Conservation (phyloP, 2,797 vertebrate species). For the Eleutherodactylus coqui region DNA sequence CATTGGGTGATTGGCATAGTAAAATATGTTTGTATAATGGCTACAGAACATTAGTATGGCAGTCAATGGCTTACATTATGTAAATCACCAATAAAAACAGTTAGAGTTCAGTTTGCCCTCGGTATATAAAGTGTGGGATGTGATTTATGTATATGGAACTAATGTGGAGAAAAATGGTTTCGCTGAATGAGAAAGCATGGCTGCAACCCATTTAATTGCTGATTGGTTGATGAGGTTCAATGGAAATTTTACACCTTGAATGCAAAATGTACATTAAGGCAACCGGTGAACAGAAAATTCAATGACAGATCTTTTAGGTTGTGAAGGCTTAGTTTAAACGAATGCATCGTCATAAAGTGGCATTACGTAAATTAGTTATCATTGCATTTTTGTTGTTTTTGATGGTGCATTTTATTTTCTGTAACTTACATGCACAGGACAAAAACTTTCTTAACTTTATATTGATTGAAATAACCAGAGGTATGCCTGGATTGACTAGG, state of each 20-base stretch:
- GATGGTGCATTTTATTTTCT: too few relatives aligned
- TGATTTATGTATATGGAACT: conserved; percentile 27
- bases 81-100: conserved; percentile 47
- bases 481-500: too few relatives aligned
- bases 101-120: conserved; percentile 15
- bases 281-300: neutral
- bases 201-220: neutral
- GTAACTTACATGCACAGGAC: too few relatives aligned
- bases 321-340: neutral
- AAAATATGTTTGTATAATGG: conserved; percentile 45
- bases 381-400: too few relatives aligned
- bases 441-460: too few relatives aligned
- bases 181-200: neutral
- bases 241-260: conserved; percentile 12
- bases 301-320: neutral
- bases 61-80: conserved; percentile 37
- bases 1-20: conserved; percentile 31
- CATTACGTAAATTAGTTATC: neutral
- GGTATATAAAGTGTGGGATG: neutral
- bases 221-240: conserved; percentile 13
- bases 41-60: conserved; percentile 40
- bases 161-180: conserved; percentile 14
- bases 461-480: too few relatives aligned
- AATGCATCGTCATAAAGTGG: neutral
- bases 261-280: neutral